Evolutionary conservation across 1,140 invertebrate genomes (phyloP).

Genomic region (Sitophilus oryzae): DNA sequence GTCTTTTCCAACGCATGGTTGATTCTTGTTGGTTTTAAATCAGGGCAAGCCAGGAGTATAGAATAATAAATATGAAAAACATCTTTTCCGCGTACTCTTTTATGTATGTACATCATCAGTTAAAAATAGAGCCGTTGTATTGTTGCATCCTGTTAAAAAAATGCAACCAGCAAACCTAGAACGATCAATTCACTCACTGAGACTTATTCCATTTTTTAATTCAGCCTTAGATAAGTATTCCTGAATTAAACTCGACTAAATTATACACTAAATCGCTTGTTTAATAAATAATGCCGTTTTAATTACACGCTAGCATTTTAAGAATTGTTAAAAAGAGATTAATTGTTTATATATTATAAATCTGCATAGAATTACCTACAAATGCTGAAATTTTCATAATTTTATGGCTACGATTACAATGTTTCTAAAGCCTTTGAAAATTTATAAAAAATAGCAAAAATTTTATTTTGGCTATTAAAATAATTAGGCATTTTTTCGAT

Average conservation of each 20-base stretch:
- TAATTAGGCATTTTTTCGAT: no score
- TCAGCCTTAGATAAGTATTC: no score
- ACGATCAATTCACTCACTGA: conserved; percentile 1
- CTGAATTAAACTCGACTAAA: no score
- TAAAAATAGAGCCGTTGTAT: conserved; percentile 17
- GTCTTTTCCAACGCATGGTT: conserved; percentile 5
- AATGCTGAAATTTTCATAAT: no score
- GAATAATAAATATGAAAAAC: not conserved
- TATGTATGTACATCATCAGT: conserved; percentile 15
- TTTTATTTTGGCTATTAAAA: no score
- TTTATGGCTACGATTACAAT: no score
- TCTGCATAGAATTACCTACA: no score
- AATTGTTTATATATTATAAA: no score
- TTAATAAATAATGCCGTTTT: not conserved
- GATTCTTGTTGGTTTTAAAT: not conserved
- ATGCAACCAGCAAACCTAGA: not conserved
- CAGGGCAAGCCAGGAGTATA: not conserved
- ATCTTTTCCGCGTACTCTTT: conserved; percentile 7
- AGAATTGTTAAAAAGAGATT: no score
- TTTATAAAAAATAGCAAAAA: no score
- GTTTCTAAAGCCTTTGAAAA: no score
- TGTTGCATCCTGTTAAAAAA: conserved; percentile 11
- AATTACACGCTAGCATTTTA: not conserved
- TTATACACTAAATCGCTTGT: no score
- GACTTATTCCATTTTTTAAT: not conserved